These are phyloP conservation scores for Semnornis frantzii DNA, from an alignment of 2,113 vertebrate species.

Conservation along the genomic window DNA sequence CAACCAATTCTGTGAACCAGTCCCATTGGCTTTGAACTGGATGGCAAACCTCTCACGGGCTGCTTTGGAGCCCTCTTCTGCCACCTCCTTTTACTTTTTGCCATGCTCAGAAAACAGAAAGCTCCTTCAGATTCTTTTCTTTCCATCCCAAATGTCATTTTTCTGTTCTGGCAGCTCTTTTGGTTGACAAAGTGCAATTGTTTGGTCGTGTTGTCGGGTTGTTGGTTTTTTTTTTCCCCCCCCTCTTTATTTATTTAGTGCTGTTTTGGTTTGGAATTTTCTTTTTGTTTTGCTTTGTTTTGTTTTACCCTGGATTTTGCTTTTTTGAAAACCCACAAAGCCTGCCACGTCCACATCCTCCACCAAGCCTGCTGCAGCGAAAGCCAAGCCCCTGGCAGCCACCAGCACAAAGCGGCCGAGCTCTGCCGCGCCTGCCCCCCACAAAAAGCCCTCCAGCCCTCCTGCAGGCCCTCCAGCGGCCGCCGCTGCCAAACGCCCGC, in stretches of 20 bases:
- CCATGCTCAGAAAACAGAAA: constrained; percentile 74
- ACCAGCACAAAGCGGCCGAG: constrained; percentile 77
- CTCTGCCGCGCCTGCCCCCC: constrained; percentile 71
- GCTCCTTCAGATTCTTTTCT: neutral
- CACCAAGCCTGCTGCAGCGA: constrained; percentile 77
- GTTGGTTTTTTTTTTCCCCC: constrained; percentile 43
- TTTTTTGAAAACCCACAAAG: constrained; percentile 71
- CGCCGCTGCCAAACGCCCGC: constrained; percentile 73
- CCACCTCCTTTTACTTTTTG: rapidly evolving
- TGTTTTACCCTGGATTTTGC: constrained; percentile 60
- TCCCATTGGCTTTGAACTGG: neutral
- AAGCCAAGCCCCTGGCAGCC: constrained; percentile 72
- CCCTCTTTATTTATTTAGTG: neutral
- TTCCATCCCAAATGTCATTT: constrained; percentile 45
- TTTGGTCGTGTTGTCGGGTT: constrained; percentile 65
- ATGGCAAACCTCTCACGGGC: neutral
- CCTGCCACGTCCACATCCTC: constrained; percentile 64
- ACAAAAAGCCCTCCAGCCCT: constrained; percentile 84
- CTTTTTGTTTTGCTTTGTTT: constrained; percentile 16
- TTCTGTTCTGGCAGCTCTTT: constrained; percentile 62
- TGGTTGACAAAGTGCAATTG: constrained; percentile 67
- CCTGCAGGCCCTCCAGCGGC: constrained; percentile 64
- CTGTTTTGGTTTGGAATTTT: constrained; percentile 59
- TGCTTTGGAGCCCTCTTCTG: neutral
- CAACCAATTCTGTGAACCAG: neutral